phyloP scores from a whole-genome alignment of 2,888 invertebrate genomes.

The Phortica magna region DNA sequence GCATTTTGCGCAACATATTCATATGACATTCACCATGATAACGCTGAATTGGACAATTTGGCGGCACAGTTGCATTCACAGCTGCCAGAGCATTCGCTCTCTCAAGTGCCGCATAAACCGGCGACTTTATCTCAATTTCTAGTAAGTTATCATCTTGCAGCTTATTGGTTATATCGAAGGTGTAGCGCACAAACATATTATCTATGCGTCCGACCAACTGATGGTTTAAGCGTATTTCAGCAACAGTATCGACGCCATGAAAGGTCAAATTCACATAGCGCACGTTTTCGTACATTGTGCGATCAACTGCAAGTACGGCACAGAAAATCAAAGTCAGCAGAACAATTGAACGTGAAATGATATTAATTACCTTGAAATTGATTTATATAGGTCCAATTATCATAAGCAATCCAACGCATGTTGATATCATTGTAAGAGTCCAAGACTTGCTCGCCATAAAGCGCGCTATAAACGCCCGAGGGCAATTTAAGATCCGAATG shows the following conservation, averaged over 20 bases:
- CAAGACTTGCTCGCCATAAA: conserved; percentile 75
- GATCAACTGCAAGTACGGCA: conserved; percentile 53
- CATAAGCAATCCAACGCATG: conserved; percentile 89
- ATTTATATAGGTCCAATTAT: conserved; percentile 87
- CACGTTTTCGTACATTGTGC: conserved; percentile 58
- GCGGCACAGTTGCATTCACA: conserved; percentile 79
- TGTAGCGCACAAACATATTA: conserved; percentile 93
- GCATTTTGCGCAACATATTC: conserved; percentile 95
- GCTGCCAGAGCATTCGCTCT: conserved; percentile 65
- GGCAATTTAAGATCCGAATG: conserved; percentile 63
- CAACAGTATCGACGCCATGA: conserved; percentile 92
- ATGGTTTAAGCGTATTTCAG: conserved; percentile 86
- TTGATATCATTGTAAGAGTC: conserved; percentile 87
- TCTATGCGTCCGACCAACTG: conserved; percentile 82
- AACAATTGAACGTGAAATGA: neutral
- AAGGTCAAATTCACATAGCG: conserved; percentile 81
- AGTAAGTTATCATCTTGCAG: conserved; percentile 80
- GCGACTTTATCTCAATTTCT: conserved; percentile 82
- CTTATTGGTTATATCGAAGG: conserved; percentile 82
- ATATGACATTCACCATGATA: conserved; percentile 96
- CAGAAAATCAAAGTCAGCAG: neutral
- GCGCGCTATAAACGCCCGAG: conserved; percentile 74
- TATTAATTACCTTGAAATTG: conserved; percentile 82
- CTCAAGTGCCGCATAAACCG: conserved; percentile 82
- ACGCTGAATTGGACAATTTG: conserved; percentile 85